A percentile compares a stretch with the other conserved stretches of the same genome.
These are phyloP conservation scores for Acanthococcus lagerstroemiae DNA, from an alignment of 2,888 invertebrate genomes.

Conservation along the genomic window DNA sequence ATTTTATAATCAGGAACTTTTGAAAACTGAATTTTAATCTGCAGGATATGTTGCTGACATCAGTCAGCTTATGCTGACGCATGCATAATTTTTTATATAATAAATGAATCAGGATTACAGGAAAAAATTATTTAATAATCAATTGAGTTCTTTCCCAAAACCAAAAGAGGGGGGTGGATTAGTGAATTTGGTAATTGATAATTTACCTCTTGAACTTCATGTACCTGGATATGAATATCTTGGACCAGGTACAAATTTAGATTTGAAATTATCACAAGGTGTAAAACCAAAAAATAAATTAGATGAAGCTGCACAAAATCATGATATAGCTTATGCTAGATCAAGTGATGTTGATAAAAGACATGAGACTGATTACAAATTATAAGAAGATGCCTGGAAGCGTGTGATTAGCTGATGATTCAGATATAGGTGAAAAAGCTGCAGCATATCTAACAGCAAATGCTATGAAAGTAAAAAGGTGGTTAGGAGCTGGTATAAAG, in stretches of 20 bases:
- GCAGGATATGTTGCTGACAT: too few species aligned
- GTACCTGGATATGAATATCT: conserved; percentile 16
- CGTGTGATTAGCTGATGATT: conserved; percentile 23
- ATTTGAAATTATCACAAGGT: conserved; percentile 18
- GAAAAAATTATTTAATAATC: background rate
- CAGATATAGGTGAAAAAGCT: conserved; percentile 24
- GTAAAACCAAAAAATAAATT: conserved; percentile 16
- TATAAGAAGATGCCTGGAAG: conserved; percentile 31
- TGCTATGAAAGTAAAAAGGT: conserved; percentile 29
- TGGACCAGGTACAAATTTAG: conserved; percentile 31
- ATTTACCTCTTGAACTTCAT: conserved; percentile 28
- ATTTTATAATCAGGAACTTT: background rate
- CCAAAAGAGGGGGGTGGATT: conserved; percentile 27
- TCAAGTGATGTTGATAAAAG: conserved; percentile 9
- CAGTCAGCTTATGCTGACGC: too few species aligned
- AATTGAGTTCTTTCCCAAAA: background rate
- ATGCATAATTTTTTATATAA: too few species aligned
- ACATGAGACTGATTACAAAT: conserved; percentile 28
- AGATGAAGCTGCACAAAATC: conserved; percentile 8
- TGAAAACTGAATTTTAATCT: conserved; percentile 2
- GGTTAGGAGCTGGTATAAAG: conserved; percentile 16
- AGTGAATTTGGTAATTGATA: conserved; percentile 27
- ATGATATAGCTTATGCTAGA: conserved; percentile 19
- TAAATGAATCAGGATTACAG: too few species aligned
- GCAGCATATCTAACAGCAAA: conserved; percentile 21